These are phyloP conservation scores for Ariolimax columbianus DNA, from an alignment of 2,888 invertebrate genomes.

Conservation along the genomic window DNA sequence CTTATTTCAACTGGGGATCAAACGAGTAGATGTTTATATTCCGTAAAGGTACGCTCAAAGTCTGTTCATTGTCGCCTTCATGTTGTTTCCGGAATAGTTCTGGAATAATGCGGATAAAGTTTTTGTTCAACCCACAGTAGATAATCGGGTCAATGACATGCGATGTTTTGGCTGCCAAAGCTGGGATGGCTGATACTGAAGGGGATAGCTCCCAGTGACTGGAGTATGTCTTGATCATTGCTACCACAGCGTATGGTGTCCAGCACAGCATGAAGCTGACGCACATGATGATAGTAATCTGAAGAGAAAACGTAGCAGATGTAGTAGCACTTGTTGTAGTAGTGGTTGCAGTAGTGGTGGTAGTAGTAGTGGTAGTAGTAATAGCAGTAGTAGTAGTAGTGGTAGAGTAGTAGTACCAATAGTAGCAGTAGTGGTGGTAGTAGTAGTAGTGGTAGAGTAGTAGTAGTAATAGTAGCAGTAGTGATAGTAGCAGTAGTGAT, in stretches of 20 bases:
- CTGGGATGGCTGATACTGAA: constrained; percentile 47
- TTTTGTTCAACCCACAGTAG: constrained; percentile 55
- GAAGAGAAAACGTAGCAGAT: not conserved
- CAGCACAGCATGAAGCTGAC: constrained; percentile 57
- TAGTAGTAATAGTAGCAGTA: constrained; percentile 21
- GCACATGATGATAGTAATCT: constrained; percentile 59
- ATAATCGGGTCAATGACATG: constrained; percentile 56
- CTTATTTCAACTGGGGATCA: too few species aligned
- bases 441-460: constrained; percentile 15
- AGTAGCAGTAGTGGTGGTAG: not conserved
- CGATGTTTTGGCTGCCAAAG: constrained; percentile 56
- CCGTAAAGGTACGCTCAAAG: constrained; percentile 2
- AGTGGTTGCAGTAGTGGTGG: not conserved
- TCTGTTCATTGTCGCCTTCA: not conserved
- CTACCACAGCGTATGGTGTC: constrained; percentile 62
- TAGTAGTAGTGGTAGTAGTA: not conserved
- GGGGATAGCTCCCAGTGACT: constrained; percentile 42
- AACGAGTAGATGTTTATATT: not conserved
- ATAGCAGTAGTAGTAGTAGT: constrained; percentile 6
- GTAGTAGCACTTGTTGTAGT: not conserved
- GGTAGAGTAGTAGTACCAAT: constrained; percentile 14
- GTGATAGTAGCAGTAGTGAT: constrained; percentile 1
- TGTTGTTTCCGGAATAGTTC: not conserved
- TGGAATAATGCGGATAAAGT: constrained; percentile 49
- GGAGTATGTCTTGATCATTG: constrained; percentile 52